Conservation (phyloP, 2,888 invertebrate genomes). For the Ctenicera cuprea region DNA sequence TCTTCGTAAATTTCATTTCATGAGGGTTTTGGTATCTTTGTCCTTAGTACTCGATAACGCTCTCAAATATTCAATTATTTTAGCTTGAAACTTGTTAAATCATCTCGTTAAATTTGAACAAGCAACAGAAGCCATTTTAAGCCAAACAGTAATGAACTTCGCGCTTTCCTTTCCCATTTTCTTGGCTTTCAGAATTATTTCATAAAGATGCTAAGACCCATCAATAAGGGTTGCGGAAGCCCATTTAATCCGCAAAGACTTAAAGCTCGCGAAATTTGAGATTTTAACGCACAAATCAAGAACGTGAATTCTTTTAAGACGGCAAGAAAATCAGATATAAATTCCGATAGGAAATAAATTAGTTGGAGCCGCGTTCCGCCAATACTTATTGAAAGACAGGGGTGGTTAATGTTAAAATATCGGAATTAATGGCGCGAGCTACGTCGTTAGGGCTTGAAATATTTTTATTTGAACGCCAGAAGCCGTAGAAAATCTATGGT, state of each 20-base stretch:
- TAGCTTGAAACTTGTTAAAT: background rate
- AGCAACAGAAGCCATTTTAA: slow-evolving; percentile 2
- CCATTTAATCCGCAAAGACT: slow-evolving; percentile 2
- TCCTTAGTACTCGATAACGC: too few relatives aligned
- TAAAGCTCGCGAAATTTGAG: background rate
- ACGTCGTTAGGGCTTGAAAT: slow-evolving; percentile 2
- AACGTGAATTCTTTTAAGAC: background rate
- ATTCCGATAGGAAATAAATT: slow-evolving; percentile 10
- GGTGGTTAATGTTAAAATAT: slow-evolving; percentile 12
- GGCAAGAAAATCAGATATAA: background rate
- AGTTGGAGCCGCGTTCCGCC: background rate
- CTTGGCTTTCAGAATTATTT: background rate
- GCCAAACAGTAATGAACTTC: slow-evolving; percentile 3
- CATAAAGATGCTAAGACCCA: background rate
- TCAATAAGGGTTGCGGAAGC: background rate
- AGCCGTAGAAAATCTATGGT: background rate
- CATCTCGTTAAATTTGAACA: slow-evolving; percentile 8
- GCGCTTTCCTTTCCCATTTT: background rate
- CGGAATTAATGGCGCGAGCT: slow-evolving; percentile 1
- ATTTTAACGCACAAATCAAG: background rate
- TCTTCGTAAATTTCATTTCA: too few relatives aligned
- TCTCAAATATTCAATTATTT: too few relatives aligned
- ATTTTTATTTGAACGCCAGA: slow-evolving; percentile 2
- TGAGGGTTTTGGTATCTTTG: too few relatives aligned
- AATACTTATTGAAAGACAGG: slow-evolving; percentile 10